These are phyloP conservation scores for Biston stratarius DNA, from an alignment of 2,888 invertebrate genomes.

Conservation along the genomic window DNA sequence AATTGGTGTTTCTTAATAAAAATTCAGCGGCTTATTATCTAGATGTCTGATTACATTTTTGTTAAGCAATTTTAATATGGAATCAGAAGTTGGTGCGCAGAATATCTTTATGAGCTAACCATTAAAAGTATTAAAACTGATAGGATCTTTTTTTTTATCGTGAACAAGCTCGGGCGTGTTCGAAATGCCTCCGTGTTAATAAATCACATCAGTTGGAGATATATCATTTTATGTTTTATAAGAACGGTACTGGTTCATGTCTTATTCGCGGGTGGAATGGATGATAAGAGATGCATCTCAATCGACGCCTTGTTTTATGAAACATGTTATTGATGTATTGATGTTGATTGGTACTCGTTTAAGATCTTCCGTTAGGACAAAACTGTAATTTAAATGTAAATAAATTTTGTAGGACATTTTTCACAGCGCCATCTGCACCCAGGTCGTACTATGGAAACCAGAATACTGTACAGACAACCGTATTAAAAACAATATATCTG, in stretches of 20 bases:
- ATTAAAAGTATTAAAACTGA: slow-evolving; percentile 35
- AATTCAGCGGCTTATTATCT: slow-evolving; percentile 37
- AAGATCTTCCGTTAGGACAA: neutral
- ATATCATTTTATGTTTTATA: slow-evolving; percentile 45
- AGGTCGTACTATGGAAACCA: too few species aligned
- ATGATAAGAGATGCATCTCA: slow-evolving; percentile 50
- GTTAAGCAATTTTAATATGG: slow-evolving; percentile 31
- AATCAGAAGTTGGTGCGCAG: slow-evolving; percentile 19
- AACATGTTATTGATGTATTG: slow-evolving; percentile 17
- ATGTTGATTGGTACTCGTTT: slow-evolving; percentile 3
- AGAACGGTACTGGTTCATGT: slow-evolving; percentile 48
- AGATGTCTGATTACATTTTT: slow-evolving; percentile 30
- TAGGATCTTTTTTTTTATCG: slow-evolving; percentile 41
- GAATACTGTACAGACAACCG: too few species aligned
- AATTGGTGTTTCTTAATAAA: slow-evolving; percentile 54
- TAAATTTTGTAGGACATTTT: too few species aligned
- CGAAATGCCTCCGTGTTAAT: slow-evolving; percentile 61
- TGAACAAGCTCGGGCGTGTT: slow-evolving; percentile 53
- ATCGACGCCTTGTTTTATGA: slow-evolving; percentile 43
- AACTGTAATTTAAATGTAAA: too few species aligned
- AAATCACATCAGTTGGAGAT: slow-evolving; percentile 66
- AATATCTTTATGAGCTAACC: slow-evolving; percentile 35
- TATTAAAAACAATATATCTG: too few species aligned
- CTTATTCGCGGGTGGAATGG: slow-evolving; percentile 60
- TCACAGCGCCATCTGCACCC: too few species aligned